Conservation (phyloP, 2,113 vertebrate species). For the Ciconia stormi region DNA sequence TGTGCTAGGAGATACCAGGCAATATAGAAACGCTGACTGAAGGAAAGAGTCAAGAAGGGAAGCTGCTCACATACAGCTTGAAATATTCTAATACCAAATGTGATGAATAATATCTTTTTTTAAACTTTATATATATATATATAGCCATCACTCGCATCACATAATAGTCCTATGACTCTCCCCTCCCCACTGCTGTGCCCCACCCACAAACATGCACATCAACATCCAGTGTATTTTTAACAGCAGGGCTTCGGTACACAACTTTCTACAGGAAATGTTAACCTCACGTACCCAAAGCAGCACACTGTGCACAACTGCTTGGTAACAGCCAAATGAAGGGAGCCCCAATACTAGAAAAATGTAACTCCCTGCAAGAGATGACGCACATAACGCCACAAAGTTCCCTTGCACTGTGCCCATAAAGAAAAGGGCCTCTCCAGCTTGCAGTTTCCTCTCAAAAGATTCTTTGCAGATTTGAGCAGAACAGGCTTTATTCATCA, state of each 20-base stretch:
- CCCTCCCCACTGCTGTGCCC: background rate
- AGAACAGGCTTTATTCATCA: background rate
- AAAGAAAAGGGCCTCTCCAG: background rate
- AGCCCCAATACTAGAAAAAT: background rate
- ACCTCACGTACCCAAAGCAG: accelerated
- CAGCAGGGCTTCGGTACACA: background rate
- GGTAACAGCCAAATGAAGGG: background rate
- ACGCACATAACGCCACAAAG: accelerated
- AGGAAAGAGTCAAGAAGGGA: background rate
- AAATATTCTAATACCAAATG: background rate
- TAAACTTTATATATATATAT: background rate
- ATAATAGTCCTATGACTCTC: background rate
- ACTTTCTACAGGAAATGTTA: background rate
- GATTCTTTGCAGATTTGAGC: background rate
- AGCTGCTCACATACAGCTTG: background rate
- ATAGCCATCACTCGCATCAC: background rate
- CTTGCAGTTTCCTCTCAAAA: background rate
- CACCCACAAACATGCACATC: background rate
- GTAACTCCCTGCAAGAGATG: background rate
- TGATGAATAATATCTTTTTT: background rate
- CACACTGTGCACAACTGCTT: accelerated
- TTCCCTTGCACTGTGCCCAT: background rate
- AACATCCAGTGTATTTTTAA: background rate
- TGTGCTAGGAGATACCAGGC: background rate
- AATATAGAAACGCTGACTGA: background rate